Evolutionary conservation across 2,113 vertebrate species (phyloP), one percentile per base, ranked within the genome.

Genomic region (Lasiurus cinereus): DNA sequence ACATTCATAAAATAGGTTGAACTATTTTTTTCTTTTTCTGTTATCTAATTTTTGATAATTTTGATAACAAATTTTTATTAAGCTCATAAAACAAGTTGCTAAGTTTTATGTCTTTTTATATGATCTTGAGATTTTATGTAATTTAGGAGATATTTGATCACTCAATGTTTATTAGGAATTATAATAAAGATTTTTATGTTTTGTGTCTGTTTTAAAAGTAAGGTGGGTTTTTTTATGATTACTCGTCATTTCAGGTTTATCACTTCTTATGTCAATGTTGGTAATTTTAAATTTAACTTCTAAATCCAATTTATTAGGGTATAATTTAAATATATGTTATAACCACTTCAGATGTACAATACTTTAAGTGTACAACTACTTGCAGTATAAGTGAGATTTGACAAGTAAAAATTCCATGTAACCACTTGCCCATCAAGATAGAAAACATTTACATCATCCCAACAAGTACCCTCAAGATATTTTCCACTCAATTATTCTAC

Each of bases 271-370:
- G 19, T 88, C 88, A 66, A 22, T 67, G 39, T 62, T 83, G 21
- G 16, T 46, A 31, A 43, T 66, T 85, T 95, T 67, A 36, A 36
- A 91, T 76, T 94, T 94, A 64, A 93, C 18, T 83, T 96, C 94
- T 66, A 88, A 91, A 86, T 91, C 66, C 67, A 39, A 3, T 76
- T 94, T 94, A 79, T 70, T 90, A 8, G 16, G 21, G 43, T 33
- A 76, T 83, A 83, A 67, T 74, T 95, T 77, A 56, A 93, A 86
- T 62, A 10, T 29, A 88, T n/a, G 79, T 82, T 83, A 29, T 14
- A 74, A 62, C 46, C 48, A 69, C 59, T 83, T 90, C 83, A 70
- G 64, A 13, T 92, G 29, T 78, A 48, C 64, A 79, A 2, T 82
- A 19, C 5, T 64, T 64, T 82, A 64, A 43, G 56, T 29, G 56